Conservation (phyloP, 2,113 vertebrate genomes). For the Prunella himalayana region DNA sequence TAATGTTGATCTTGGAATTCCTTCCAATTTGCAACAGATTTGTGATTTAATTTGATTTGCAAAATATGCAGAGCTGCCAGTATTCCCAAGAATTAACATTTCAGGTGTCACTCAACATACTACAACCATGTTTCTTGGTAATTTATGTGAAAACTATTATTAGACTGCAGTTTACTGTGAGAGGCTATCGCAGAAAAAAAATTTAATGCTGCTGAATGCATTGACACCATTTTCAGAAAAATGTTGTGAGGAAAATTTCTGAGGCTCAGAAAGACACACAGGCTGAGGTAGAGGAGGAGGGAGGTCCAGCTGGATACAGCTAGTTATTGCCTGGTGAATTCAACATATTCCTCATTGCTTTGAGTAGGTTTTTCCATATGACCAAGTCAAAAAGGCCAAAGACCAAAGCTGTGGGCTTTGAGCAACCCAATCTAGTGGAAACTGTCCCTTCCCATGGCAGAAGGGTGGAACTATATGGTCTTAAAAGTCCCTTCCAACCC, state of each 20-base stretch:
- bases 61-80: constrained; percentile 12
- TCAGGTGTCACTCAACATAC: constrained; percentile 30
- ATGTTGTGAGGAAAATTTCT: background rate
- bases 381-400: background rate
- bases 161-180: background rate
- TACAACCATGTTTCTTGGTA: background rate
- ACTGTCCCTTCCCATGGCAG: background rate
- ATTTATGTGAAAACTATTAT: background rate
- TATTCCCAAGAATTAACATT: constrained; percentile 8
- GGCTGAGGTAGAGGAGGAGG: background rate
- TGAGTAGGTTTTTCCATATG: background rate
- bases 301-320: background rate
- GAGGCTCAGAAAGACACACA: background rate
- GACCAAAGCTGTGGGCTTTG: background rate
- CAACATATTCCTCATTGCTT: background rate
- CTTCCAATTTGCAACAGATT: constrained; percentile 20
- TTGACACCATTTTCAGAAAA: background rate
- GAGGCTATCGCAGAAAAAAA: background rate
- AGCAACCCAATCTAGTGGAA: background rate
- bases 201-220: background rate
- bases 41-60: constrained; percentile 31
- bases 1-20: constrained; percentile 33
- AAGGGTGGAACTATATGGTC: background rate
- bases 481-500: background rate
- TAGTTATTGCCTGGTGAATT: background rate